A percentile compares a stretch with the other conserved stretches of the same genome.
Evolutionary conservation across 1,140 invertebrate genomes (phyloP).

Genomic region (Zaprionus vittiger): DNA sequence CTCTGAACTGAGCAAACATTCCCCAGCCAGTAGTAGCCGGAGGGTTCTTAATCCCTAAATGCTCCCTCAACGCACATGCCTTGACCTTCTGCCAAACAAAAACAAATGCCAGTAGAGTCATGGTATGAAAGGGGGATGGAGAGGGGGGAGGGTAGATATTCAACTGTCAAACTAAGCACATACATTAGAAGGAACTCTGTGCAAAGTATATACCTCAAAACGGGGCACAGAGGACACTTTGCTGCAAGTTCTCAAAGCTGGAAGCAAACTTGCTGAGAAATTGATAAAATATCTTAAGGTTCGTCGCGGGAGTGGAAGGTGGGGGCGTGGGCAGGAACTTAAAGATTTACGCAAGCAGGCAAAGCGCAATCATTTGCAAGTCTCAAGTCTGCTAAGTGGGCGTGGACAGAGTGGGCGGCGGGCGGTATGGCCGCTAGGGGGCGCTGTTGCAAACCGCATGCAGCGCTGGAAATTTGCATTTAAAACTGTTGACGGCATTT

Average conservation of each 20-base stretch:
- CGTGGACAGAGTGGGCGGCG: not conserved
- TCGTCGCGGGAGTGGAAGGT: not conserved
- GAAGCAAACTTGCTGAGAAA: slow-evolving; percentile 66
- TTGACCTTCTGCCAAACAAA: slow-evolving; percentile 62
- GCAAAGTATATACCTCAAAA: slow-evolving; percentile 35
- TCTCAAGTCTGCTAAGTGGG: slow-evolving; percentile 71
- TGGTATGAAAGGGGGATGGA: no score
- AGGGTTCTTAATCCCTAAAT: slow-evolving; percentile 22
- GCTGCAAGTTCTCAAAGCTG: slow-evolving; percentile 55
- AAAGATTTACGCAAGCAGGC: slow-evolving; percentile 56
- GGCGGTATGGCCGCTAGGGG: not conserved
- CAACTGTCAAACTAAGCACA: slow-evolving; percentile 59
- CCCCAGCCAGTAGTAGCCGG: not conserved
- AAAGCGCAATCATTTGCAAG: slow-evolving; percentile 75
- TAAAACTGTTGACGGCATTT: slow-evolving; percentile 82
- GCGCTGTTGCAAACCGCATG: slow-evolving; percentile 41
- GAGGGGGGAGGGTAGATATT: not conserved
- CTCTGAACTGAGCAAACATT: slow-evolving; percentile 17
- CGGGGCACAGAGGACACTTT: slow-evolving; percentile 41
- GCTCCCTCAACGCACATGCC: slow-evolving; percentile 38
- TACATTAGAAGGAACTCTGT: slow-evolving; percentile 46
- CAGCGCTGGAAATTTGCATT: slow-evolving; percentile 77
- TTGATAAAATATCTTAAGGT: slow-evolving; percentile 79
- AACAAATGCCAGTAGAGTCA: slow-evolving; percentile 11
- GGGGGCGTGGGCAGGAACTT: slow-evolving; percentile 28